Evolutionary conservation across 2,888 invertebrate genomes (phyloP), one percentile per base, ranked within the genome.

Genomic region (Tachina fera): DNA sequence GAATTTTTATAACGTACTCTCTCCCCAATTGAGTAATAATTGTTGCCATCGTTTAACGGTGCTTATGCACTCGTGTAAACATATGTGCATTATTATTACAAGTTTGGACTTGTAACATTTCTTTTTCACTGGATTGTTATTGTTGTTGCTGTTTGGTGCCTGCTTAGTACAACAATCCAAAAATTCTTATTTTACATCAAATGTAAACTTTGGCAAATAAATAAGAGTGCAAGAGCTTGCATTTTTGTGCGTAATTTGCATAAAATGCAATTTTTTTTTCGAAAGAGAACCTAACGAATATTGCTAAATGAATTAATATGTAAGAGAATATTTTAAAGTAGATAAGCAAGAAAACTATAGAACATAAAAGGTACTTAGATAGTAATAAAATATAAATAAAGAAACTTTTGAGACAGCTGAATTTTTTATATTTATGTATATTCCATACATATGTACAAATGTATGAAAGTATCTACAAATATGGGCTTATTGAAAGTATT

Each of bases 1-100:
- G 74, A 74, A 80, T 51, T 43, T 49, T 63, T 83, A 47, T 60
- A 19, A 53, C 43, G 11, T 43, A 51, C 41, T 41, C 79, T 79
- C 76, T 78, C 72, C 51, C 49, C 61, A 68, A 63, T 47, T 61
- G 45, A 60, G 22, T 47, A 47, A 31, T 31, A 31, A 75, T n/a
- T 70, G n/a, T 78, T 78, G 70, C 51, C 61, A 45, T 6, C 16
- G 47, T 45, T 53, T 53, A 53, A 31, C 53, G n/a, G 56, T 39
- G 58, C 19, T 41, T 58, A 67, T 9, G 9, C 16, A 45, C 76
- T 68, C n/a, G 49, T 60, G 47, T 41, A 77, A 60, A 53, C 63
- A 78, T 22, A 45, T 53, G 31, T 41, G 31, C 3, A 4, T 31
- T 49, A n/a, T 14, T 77, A 9, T 58, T 19, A 31, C 31, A 31